Evolutionary conservation across 2,797 vertebrate genomes (phyloP), one percentile per base, ranked within the genome.

Genomic region (Lindbergichthys nudifrons): DNA sequence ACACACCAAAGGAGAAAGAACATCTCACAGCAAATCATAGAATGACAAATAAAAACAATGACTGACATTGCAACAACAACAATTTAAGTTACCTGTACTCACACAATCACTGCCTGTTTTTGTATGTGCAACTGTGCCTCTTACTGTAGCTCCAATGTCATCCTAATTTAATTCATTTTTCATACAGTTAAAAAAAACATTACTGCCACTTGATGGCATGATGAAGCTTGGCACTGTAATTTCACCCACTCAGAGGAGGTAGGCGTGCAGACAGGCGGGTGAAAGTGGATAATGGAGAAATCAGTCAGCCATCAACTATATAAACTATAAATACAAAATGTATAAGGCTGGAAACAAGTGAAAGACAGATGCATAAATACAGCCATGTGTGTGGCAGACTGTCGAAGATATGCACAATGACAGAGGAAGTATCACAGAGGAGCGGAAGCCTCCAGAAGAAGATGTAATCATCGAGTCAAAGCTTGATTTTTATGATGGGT

Each of bases 241-340:
- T 88, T 78, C 81, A 79, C 79, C 83, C 87, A 90, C 89, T 86
- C 86, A 84, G 78, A 78, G 72, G 73, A 77, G 56, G 71, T 80
- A 81, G 73, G 72, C 77, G 1, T 59, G 69, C 43, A 66, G 65
- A 59, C 79, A 73, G 72, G 59, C 66, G 45, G 43, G 66, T 84
- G 26, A 16, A 43, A 82, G 65, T 52, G 69, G 67, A 82, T 76
- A 79, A 85, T 67, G 50, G 61, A 83, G 60, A 78, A 79, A 78
- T 83, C 80, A 75, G 47, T 79, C 85, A 81, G 26, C 56, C 84
- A 65, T 64, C 45, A 19, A 18, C 36, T 65, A 50, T 3, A 66
- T 2, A 32, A 46, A 66, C 21, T 65, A 43, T 30, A 65, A 45
- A 70, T 30, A 70, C 30, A 64, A 39, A 72, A 63, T 7, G 5